phyloP scores from a whole-genome alignment of 2,888 invertebrate genomes.

The Drosophila buzzatii region DNA sequence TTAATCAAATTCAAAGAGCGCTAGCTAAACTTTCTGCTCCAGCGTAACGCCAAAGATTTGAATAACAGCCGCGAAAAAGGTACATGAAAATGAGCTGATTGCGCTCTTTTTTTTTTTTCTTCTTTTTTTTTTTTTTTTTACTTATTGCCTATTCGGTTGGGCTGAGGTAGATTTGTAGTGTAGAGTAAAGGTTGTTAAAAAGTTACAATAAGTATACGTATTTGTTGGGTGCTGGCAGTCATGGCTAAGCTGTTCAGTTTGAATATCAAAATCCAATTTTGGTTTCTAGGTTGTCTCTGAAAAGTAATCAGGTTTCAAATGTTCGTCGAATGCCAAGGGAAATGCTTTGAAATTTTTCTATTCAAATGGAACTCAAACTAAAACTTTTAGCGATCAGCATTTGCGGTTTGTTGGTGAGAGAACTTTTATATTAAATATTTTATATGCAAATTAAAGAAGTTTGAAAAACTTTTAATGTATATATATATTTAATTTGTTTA shows the following conservation, averaged over 20 bases:
- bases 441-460: no score
- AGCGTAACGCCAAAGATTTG: conserved; percentile 41
- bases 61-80: conserved; percentile 38
- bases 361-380: no score
- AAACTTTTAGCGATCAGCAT: no score
- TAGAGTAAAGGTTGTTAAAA: neutral
- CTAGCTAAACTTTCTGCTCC: conserved; percentile 20
- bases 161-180: neutral
- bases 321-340: neutral
- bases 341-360: neutral
- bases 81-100: conserved; percentile 40
- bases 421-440: no score
- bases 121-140: neutral
- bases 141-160: neutral
- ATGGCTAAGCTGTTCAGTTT: neutral
- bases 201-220: neutral
- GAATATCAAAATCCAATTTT: neutral
- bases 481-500: no score
- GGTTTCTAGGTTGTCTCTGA: neutral
- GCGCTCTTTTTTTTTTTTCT: neutral
- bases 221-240: neutral
- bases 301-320: neutral
- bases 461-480: no score
- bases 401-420: no score
- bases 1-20: conserved; percentile 60